Evolutionary conservation across 2,113 vertebrate species (phyloP).

Genomic region (Raja brachyura): DNA sequence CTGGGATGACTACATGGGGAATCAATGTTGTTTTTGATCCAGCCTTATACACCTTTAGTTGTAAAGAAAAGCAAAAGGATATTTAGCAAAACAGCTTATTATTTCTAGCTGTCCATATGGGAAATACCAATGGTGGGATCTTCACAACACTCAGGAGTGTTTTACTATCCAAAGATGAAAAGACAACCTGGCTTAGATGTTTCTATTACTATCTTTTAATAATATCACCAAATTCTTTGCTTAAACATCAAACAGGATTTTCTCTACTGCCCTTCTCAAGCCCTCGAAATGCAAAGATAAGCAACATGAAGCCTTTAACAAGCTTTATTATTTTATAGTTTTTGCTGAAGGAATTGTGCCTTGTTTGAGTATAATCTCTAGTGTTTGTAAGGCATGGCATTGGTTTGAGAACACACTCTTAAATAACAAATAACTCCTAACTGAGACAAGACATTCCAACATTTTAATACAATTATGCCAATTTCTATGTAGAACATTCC

Average conservation of each 20-base stretch:
- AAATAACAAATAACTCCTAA: background rate
- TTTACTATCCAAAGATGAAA: background rate
- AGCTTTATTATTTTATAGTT: background rate
- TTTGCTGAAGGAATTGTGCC: background rate
- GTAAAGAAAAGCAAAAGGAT: background rate
- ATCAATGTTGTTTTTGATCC: background rate
- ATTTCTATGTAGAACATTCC: background rate
- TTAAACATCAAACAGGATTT: background rate
- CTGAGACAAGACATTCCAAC: background rate
- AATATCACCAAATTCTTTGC: background rate
- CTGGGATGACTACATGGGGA: background rate
- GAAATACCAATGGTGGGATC: background rate
- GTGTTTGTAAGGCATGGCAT: background rate
- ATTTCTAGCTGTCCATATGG: background rate
- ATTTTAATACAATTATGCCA: background rate
- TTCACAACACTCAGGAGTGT: constrained; percentile 8
- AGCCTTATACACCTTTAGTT: background rate
- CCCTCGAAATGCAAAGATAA: background rate
- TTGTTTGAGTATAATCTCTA: background rate
- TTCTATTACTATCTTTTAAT: constrained; percentile 3
- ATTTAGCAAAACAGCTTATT: background rate
- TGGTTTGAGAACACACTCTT: background rate
- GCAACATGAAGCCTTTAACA: background rate
- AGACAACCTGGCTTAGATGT: background rate
- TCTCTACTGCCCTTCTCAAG: constrained; percentile 8